Evolutionary conservation across 2,888 invertebrate species (phyloP).

Genomic region (Euplagia quadripunctaria): DNA sequence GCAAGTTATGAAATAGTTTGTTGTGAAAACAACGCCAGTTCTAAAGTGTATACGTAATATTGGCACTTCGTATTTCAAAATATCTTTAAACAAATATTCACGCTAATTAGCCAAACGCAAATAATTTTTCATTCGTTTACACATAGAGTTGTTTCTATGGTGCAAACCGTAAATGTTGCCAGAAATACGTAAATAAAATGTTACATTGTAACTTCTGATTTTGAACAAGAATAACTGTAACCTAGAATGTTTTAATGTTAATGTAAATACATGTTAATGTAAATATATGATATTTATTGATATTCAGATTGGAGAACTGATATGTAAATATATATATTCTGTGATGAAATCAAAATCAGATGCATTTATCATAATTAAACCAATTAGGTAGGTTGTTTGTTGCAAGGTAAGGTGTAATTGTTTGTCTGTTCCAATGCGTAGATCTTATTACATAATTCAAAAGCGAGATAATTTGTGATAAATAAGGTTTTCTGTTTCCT

Average conservation of each 20-base stretch:
- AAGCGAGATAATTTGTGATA: no score
- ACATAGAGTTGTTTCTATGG: not conserved
- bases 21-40: not conserved
- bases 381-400: no score
- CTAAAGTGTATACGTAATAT: conserved; percentile 4
- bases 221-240: not conserved
- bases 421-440: no score
- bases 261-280: no score
- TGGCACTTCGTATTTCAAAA: not conserved
- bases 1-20: not conserved
- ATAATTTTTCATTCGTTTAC: not conserved
- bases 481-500: no score
- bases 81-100: not conserved
- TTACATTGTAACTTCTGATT: conserved; percentile 5
- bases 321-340: no score
- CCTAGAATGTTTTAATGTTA: not conserved
- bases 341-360: no score
- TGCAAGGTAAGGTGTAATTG: no score
- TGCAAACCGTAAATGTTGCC: not conserved
- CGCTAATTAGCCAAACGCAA: not conserved
- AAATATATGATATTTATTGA: no score
- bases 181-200: conserved; percentile 2
- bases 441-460: no score
- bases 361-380: no score
- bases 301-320: no score